Conservation (phyloP, 2,888 invertebrate species). For the Artemia sp. region DNA sequence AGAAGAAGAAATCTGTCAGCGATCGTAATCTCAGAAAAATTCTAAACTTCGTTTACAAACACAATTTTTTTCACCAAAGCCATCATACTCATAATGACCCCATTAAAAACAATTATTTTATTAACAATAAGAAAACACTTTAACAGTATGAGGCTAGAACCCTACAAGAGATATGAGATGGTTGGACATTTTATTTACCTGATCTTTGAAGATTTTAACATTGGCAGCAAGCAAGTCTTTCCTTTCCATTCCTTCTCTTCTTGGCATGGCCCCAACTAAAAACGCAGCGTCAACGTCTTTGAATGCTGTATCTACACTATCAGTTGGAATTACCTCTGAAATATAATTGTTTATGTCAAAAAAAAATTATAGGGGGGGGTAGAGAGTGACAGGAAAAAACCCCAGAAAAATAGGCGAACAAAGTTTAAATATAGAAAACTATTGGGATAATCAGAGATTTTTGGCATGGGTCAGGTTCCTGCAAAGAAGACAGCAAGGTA, state of each 20-base stretch:
- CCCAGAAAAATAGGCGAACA: too few relatives aligned
- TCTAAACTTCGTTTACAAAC: not conserved
- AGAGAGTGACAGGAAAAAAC: not conserved
- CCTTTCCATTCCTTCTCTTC: conserved; percentile 94
- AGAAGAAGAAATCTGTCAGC: not conserved
- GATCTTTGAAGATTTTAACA: conserved; percentile 92
- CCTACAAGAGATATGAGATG: too few relatives aligned
- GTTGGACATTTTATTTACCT: conserved; percentile 32
- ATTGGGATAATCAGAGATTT: too few relatives aligned
- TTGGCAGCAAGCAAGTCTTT: conserved; percentile 94
- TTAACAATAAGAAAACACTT: not conserved
- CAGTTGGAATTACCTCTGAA: conserved; percentile 60
- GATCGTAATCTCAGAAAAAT: not conserved
- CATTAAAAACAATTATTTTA: not conserved
- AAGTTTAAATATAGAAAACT: too few relatives aligned
- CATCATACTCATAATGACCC: not conserved
- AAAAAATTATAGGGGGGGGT: too few relatives aligned
- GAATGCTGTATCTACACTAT: conserved; percentile 77
- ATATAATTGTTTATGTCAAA: conserved; percentile 19
- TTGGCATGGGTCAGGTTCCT: too few relatives aligned
- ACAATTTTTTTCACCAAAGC: not conserved
- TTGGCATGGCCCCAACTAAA: conserved; percentile 93
- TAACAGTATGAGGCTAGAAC: too few relatives aligned
- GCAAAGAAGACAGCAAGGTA: too few relatives aligned
- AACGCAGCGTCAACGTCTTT: conserved; percentile 90